phyloP scores from a whole-genome alignment of 2,797 vertebrate genomes.

The Neoniphon sammara region DNA sequence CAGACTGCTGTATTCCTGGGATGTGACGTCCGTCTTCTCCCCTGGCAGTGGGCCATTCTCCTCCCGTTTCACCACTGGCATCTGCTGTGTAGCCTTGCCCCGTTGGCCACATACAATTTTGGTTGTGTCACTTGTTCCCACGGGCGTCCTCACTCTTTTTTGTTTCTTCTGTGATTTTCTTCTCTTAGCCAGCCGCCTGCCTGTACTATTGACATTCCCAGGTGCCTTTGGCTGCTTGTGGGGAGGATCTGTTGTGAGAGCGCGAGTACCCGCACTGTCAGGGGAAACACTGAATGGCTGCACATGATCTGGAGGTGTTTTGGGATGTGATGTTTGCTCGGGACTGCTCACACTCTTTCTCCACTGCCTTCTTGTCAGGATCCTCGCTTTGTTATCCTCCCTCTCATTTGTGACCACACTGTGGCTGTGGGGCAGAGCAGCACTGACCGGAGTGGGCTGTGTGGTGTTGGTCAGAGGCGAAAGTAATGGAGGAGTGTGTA shows the following conservation, averaged over 20 bases:
- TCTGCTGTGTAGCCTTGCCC: slow-evolving; percentile 18
- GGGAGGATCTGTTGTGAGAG: no score
- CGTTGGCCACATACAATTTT: neutral
- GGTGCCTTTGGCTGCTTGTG: neutral
- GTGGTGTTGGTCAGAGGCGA: neutral
- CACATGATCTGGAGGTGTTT: neutral
- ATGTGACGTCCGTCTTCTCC: neutral
- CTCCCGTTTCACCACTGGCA: slow-evolving; percentile 57
- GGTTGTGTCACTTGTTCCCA: accelerated
- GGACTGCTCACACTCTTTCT: neutral
- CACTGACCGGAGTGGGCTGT: neutral
- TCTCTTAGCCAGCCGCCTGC: neutral
- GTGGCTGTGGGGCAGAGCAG: neutral
- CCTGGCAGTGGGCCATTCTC: slow-evolving; percentile 8
- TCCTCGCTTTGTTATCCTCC: neutral
- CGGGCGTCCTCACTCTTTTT: neutral
- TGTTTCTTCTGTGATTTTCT: slow-evolving; percentile 23
- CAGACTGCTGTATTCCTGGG: slow-evolving; percentile 17
- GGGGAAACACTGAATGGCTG: neutral
- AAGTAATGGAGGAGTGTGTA: neutral
- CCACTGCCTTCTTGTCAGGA: neutral
- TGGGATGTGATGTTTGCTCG: no score
- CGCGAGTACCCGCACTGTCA: accelerated
- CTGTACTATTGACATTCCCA: accelerated
- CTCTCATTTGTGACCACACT: neutral